Base-by-base conservation (phyloP, 2,888 invertebrate species). In the Aphodius granarius region DNA sequence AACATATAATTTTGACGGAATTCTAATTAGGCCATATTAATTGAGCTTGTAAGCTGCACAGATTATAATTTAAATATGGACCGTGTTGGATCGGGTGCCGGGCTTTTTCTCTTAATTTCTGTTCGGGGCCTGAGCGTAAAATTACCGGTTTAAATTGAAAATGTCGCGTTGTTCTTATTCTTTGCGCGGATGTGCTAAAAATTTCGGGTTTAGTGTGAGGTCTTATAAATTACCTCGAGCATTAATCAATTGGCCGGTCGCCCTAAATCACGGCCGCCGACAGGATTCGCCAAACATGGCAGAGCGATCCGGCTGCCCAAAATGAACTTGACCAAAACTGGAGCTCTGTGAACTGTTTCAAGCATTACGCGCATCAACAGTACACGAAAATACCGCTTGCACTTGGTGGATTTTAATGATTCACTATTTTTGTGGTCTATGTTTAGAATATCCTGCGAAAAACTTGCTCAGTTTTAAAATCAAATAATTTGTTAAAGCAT, bases 11-110 rank as follows among this genome's bases (percentile, higher is more conserved):
- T 72, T 63, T 16, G 72, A 63, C 20, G 63, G 72, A 16, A 63
- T 63, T 63, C 63, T 63, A 72, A 72, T 72, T 72, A 72, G 63
- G 62, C 17, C 72, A n/a, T 20, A 64, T 72, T 72, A 72, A 72
- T 72, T 72, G 72, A 72, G 72, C 72, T 17, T 64, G 20, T 62
- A 21, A 19, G 72, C 72, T 21, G 63, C 15, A 63, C 5, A 21
- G 21, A 72, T 63, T 64, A 63, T 22, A 68, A 68, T 68, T 68
- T 68, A 68, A 68, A 68, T 43, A 43, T 43, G 43, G 43, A 43
- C 43, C 43, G 43, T 3, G 43, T 43, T 43, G 43, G 21, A 20
- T 21, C 68, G 68, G 68, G 68, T 68, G 68, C n/a, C 22, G 68
- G 68, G 68, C 21, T 68, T 68, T 68, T 68, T 68, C 21, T 22